Percentiles rank a stretch among this genome's conserved stretches.
These are phyloP conservation scores for Caenorhabditis afra DNA, from an alignment of 2,888 invertebrate species.

Conservation along the genomic window DNA sequence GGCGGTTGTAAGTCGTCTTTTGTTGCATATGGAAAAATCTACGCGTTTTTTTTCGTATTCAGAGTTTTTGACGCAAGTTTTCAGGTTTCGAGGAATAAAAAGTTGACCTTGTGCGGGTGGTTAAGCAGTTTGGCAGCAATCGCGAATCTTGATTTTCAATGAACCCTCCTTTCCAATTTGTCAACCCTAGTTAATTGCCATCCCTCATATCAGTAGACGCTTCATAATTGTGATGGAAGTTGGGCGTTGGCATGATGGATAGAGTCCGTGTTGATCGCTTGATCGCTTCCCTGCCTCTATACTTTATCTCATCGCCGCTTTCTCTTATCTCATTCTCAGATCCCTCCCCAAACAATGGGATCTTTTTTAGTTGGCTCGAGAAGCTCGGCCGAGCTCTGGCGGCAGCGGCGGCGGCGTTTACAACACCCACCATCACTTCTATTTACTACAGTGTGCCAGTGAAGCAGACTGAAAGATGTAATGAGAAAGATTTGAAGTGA, in stretches of 20 bases:
- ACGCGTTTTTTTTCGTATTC: too few relatives aligned
- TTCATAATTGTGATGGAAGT: conserved; percentile 35
- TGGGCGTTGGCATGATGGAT: conserved; percentile 49
- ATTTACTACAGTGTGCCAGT: conserved; percentile 55
- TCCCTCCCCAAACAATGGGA: conserved; percentile 23
- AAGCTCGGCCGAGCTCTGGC: background rate
- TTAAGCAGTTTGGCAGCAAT: background rate
- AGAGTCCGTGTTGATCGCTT: conserved; percentile 20
- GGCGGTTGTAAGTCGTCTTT: background rate
- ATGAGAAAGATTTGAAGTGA: conserved; percentile 32
- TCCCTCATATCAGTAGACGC: conserved; percentile 2
- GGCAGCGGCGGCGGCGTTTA: conserved; percentile 25
- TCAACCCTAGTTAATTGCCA: conserved; percentile 26
- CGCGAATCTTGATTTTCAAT: too few relatives aligned
- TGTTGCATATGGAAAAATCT: conserved; percentile 16
- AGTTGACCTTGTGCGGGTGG: too few relatives aligned
- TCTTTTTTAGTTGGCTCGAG: conserved; percentile 18
- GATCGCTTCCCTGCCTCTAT: conserved; percentile 35
- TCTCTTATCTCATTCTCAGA: background rate
- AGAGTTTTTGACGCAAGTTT: too few relatives aligned
- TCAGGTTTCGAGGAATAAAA: too few relatives aligned
- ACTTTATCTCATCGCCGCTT: conserved; percentile 11
- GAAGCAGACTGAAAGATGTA: conserved; percentile 40
- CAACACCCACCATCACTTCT: conserved; percentile 57
- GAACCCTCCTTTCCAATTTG: too few relatives aligned